Evolutionary conservation across 2,888 invertebrate species (phyloP).

Genomic region (Tipula confusa): DNA sequence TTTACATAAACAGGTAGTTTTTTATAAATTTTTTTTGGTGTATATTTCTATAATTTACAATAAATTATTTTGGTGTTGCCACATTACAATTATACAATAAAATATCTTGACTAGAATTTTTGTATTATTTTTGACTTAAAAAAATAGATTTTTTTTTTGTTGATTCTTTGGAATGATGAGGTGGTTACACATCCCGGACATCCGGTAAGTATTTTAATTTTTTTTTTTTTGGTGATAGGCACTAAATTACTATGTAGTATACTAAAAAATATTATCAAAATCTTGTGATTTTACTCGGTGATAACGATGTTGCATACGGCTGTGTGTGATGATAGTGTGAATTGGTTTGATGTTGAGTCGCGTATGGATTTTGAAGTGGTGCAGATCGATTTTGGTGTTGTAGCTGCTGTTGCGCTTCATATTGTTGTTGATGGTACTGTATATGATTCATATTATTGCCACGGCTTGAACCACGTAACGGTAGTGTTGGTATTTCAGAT

Average conservation of each 20-base stretch:
- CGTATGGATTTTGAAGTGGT: background rate
- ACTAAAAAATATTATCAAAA: constrained; percentile 39
- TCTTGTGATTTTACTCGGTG: constrained; percentile 48
- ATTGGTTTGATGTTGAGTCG: background rate
- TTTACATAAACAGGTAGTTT: background rate
- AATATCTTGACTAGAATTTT: constrained; percentile 20
- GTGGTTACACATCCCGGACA: background rate
- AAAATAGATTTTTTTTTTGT: constrained; percentile 3
- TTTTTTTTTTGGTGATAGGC: background rate
- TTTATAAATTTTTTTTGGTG: background rate
- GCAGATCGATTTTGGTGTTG: background rate
- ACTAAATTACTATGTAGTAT: background rate
- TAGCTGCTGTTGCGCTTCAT: background rate
- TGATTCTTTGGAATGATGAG: background rate
- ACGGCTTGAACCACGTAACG: constrained; percentile 43
- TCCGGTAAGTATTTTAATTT: background rate
- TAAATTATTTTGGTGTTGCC: background rate
- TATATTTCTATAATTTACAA: background rate
- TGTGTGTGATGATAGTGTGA: background rate
- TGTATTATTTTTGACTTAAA: constrained; percentile 25
- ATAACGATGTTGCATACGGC: constrained; percentile 36
- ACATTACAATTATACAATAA: background rate
- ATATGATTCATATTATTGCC: constrained; percentile 28
- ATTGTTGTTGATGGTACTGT: constrained; percentile 27
- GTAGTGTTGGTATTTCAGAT: constrained; percentile 50